Conservation (phyloP, 2,113 vertebrate species). For the Ptyas mucosa region DNA sequence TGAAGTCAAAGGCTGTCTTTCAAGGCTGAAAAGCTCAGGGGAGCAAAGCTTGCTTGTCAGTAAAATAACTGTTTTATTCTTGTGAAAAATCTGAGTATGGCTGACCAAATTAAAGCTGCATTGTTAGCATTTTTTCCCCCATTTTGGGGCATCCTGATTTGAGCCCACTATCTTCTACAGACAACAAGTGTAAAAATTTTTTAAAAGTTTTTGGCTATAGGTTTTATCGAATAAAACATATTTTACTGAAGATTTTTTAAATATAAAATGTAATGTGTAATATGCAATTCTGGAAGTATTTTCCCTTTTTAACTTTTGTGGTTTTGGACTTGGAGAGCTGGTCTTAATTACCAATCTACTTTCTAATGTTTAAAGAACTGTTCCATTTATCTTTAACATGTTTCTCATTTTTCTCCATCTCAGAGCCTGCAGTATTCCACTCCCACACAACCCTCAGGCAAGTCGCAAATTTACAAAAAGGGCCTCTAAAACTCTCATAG, state of each 20-base stretch:
- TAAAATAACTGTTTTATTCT: slow-evolving; percentile 39
- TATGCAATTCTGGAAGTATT: slow-evolving; percentile 79
- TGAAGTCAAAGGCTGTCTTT: slow-evolving; percentile 27
- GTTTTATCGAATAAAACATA: slow-evolving; percentile 71
- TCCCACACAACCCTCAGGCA: slow-evolving; percentile 70
- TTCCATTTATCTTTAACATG: slow-evolving; percentile 78
- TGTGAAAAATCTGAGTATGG: slow-evolving; percentile 40
- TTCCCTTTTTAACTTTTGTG: slow-evolving; percentile 78
- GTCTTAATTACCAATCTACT: slow-evolving; percentile 78
- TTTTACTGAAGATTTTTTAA: slow-evolving; percentile 68
- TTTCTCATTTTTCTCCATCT: slow-evolving; percentile 76
- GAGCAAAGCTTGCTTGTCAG: slow-evolving; percentile 33
- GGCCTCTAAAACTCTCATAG: slow-evolving; percentile 52
- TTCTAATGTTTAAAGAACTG: slow-evolving; percentile 74
- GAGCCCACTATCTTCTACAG: slow-evolving; percentile 60
- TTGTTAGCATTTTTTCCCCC: slow-evolving; percentile 57
- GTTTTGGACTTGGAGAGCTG: slow-evolving; percentile 74
- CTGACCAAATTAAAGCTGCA: slow-evolving; percentile 57
- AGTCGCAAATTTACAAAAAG: slow-evolving; percentile 60
- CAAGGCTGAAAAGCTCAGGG: neutral
- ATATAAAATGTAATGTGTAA: slow-evolving; percentile 67
- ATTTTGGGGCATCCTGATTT: slow-evolving; percentile 60
- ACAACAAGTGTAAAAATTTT: slow-evolving; percentile 55
- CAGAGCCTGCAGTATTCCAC: slow-evolving; percentile 70
- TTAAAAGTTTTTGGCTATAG: slow-evolving; percentile 64